Base-by-base conservation (phyloP, 2,888 invertebrate genomes). In the Eristalis arbustorum region DNA sequence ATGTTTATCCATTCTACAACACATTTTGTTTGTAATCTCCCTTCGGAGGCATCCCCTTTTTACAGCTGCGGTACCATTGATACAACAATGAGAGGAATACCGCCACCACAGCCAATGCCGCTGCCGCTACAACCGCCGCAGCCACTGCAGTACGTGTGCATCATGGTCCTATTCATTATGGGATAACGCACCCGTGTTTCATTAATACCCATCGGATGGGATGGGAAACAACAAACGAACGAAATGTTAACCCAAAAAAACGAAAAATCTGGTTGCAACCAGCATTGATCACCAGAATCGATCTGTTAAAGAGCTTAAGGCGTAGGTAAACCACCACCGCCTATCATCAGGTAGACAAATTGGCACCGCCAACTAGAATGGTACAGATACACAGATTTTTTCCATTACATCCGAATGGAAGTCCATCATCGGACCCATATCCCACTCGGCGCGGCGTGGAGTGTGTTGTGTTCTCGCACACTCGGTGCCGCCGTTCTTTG, bases 131-230 rank as follows among this genome's bases (percentile, higher is more conserved):
- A 59, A 25, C 78, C 59, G 73, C 71, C 66, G 64, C 69, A 34
- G 40, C 34, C 18, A 11, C 5, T 14, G 37, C 18, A 42, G 31
- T 31, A 25, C 61, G 40, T 72, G 28, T 63, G 57, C 64, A 76
- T 82, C 66, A 40, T 69, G 69, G 61, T 78, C 82, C 87, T 87
- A 83, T 87, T 87, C 83, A 83, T 87, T 78, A 87, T 79, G 78
- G 78, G 83, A 87, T 87, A 87, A 87, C 71, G 83, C 87, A 87
- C 82, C 85, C 85, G 78, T 79, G 71, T 83, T 83, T 79, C 83
- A 87, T 83, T 87, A 83, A 78, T 83, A 72, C 75, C 67, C 64
- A 66, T 56, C 23, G 18, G 62, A 22, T 72, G 49, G 37, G 61
- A 67, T 59, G 10, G 22, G n/a, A 66, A 74, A 63, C 62, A 40